Conservation (phyloP, 2,113 vertebrate species). For the Dipodomys merriami region DNA sequence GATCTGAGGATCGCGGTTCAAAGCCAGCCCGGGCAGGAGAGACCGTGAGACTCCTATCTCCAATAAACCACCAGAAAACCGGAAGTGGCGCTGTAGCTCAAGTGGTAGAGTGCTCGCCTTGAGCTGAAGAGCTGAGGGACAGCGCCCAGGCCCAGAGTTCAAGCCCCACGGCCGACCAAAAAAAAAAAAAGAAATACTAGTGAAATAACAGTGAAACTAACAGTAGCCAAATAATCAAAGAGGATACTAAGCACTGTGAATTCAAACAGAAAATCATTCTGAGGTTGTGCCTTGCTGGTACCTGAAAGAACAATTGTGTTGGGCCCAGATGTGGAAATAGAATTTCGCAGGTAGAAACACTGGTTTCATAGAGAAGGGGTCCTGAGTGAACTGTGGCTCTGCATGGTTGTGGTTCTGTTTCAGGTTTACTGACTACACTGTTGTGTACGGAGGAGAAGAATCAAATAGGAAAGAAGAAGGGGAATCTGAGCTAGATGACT, state of each 20-base stretch:
- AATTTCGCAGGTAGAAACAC: not conserved
- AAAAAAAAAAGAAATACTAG: constrained; percentile 9
- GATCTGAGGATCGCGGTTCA: no score
- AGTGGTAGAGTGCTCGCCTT: no score
- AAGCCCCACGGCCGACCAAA: no score
- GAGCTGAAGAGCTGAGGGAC: no score
- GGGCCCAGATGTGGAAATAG: not conserved
- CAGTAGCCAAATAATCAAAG: not conserved
- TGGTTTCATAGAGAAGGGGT: not conserved
- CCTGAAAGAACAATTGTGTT: not conserved
- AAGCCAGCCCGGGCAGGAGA: no score
- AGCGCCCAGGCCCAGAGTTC: no score
- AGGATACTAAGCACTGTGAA: not conserved
- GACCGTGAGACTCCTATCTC: no score
- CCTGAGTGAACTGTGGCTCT: not conserved
- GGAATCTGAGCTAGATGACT: not conserved
- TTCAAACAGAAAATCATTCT: not conserved
- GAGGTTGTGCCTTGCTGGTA: not conserved
- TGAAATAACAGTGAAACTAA: not conserved
- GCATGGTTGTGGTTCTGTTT: not conserved
- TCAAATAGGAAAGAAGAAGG: not conserved
- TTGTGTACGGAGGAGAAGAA: not conserved
- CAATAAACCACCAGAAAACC: no score
- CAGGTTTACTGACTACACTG: not conserved
- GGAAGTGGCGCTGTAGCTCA: no score